phyloP scores from a whole-genome alignment of 1,140 invertebrate species.

The Penaeus indicus region DNA sequence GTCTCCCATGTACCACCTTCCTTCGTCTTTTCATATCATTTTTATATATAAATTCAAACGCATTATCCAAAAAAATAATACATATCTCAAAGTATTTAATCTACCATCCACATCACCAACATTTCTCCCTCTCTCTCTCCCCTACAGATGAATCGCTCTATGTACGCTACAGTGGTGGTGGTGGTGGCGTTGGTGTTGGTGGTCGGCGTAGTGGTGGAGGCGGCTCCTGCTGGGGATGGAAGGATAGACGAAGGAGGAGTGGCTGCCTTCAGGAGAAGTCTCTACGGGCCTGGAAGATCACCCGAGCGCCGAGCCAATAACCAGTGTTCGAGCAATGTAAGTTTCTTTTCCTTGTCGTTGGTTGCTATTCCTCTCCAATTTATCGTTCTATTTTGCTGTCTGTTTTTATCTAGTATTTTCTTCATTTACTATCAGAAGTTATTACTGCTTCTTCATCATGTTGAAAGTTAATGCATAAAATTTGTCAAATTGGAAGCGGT shows the following conservation, averaged over 20 bases:
- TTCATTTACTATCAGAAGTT: too few species aligned
- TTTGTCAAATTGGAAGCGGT: too few species aligned
- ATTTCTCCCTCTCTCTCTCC: not conserved
- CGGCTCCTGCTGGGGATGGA: not conserved
- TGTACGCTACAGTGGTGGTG: not conserved
- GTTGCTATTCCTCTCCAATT: too few species aligned
- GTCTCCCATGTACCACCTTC: too few species aligned
- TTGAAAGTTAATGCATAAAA: too few species aligned
- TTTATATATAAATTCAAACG: not conserved
- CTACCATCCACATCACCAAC: not conserved
- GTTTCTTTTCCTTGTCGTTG: not conserved
- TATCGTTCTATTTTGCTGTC: too few species aligned
- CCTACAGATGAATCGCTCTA: not conserved
- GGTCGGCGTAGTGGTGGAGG: not conserved
- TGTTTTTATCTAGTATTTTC: too few species aligned
- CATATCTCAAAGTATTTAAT: not conserved
- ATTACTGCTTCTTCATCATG: too few species aligned
- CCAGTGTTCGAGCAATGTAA: slow-evolving; percentile 48
- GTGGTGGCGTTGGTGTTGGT: not conserved
- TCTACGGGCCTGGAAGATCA: slow-evolving; percentile 31
- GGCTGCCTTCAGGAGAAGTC: slow-evolving; percentile 53
- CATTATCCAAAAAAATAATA: not conserved
- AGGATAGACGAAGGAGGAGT: not conserved
- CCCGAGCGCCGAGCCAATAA: slow-evolving; percentile 15
- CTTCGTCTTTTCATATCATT: not conserved